Evolutionary conservation across 2,113 vertebrate species (phyloP).

Genomic region (Mirza zaza): DNA sequence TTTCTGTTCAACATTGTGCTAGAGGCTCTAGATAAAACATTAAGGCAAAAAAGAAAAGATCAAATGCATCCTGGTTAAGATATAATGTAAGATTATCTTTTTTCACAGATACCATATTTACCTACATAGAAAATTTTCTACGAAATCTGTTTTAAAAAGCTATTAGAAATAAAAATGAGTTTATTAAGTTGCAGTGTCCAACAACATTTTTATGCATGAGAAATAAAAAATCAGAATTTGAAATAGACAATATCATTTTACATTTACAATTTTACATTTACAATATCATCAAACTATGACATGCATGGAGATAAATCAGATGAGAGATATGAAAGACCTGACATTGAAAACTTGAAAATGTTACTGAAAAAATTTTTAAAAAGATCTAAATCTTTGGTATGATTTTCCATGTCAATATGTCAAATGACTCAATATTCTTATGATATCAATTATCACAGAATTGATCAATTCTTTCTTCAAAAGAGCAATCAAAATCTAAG

Average conservation of each 20-base stretch:
- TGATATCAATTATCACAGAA: neutral
- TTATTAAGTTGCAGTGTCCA: neutral
- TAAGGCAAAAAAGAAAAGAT: neutral
- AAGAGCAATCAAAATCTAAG: neutral
- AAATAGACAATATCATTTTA: neutral
- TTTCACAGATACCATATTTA: neutral
- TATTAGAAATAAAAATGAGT: neutral
- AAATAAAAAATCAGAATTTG: neutral
- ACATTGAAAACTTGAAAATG: neutral
- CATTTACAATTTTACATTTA: neutral
- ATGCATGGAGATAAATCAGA: neutral
- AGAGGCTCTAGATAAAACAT: neutral
- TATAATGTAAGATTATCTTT: neutral
- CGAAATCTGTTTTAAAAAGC: neutral
- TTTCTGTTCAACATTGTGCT: neutral
- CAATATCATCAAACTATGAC: neutral
- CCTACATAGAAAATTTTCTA: neutral
- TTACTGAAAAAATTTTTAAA: neutral
- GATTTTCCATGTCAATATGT: neutral
- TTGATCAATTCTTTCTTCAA: neutral
- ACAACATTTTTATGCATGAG: neutral
- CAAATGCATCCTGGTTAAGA: neutral
- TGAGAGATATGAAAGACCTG: neutral
- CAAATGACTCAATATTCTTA: neutral
- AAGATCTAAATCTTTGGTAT: neutral